Percentiles rank a stretch among this genome's conserved stretches.
These are phyloP conservation scores for Actinia tenebrosa DNA, from an alignment of 64 coral and sea anemone species.

Conservation along the genomic window DNA sequence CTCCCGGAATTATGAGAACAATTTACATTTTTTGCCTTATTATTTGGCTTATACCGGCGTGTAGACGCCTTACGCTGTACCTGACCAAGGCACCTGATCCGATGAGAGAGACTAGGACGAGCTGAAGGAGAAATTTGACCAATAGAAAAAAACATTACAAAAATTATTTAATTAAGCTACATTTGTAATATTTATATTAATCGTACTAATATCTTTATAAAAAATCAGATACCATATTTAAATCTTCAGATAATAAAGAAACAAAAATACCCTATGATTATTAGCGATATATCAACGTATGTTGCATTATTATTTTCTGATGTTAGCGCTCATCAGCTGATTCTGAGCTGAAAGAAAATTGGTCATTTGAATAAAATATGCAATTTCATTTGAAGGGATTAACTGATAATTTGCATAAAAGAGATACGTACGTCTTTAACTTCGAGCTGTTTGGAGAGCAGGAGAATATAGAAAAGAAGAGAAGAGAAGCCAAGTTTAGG, in stretches of 20 bases:
- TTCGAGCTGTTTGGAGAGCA: background rate
- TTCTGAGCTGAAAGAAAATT: background rate
- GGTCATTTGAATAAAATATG: background rate
- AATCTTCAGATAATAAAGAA: too few species aligned
- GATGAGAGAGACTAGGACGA: background rate
- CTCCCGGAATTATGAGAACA: constrained; percentile 17
- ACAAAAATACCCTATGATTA: too few species aligned
- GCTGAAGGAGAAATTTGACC: background rate
- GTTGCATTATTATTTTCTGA: background rate
- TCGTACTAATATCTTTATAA: background rate
- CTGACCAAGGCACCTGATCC: background rate
- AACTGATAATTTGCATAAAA: constrained; percentile 6
- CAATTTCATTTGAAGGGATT: background rate
- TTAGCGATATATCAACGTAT: too few species aligned
- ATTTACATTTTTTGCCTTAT: constrained; percentile 24
- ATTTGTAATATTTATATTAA: background rate
- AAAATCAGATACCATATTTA: background rate
- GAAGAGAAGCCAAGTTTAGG: background rate
- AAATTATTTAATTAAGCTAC: background rate
- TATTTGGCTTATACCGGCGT: background rate
- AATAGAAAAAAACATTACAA: constrained; percentile 4
- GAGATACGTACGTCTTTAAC: constrained; percentile 2
- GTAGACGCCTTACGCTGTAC: constrained; percentile 8
- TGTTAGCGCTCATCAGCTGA: background rate
- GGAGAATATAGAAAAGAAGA: background rate